Conservation (phyloP, 2,113 vertebrate species). For the Cebidichthys violaceus region DNA sequence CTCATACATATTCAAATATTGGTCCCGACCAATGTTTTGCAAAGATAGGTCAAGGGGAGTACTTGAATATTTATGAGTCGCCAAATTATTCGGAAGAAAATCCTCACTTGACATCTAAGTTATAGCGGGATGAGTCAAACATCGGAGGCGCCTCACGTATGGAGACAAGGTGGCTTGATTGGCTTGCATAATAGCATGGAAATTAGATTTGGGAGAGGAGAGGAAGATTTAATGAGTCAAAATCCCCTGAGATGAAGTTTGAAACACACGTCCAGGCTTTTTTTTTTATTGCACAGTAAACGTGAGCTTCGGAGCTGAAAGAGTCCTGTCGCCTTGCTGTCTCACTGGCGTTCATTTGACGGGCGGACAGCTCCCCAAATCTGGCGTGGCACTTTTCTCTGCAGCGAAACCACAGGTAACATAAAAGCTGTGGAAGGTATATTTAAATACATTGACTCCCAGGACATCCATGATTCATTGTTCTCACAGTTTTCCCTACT, state of each 20-base stretch:
- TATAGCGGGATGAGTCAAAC: slow-evolving; percentile 41
- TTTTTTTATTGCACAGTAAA: slow-evolving; percentile 46
- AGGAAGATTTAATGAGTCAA: slow-evolving; percentile 36
- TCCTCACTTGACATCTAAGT: slow-evolving; percentile 47
- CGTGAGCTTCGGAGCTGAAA: slow-evolving; percentile 26
- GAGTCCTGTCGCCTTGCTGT: background rate
- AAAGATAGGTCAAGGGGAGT: slow-evolving; percentile 65
- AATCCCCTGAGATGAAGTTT: slow-evolving; percentile 35
- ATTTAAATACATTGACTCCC: slow-evolving; percentile 39
- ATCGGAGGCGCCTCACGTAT: background rate
- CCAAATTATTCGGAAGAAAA: slow-evolving; percentile 41
- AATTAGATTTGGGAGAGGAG: slow-evolving; percentile 46
- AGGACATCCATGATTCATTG: background rate
- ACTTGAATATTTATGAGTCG: slow-evolving; percentile 66
- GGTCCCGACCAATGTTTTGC: slow-evolving; percentile 51
- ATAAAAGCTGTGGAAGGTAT: slow-evolving; percentile 21
- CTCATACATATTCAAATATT: slow-evolving; percentile 66
- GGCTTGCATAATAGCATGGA: slow-evolving; percentile 42
- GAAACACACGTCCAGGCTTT: slow-evolving; percentile 9
- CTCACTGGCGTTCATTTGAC: slow-evolving; percentile 18
- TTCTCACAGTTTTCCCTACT: slow-evolving; percentile 4
- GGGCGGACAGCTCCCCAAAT: slow-evolving; percentile 1
- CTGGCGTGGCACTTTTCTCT: slow-evolving; percentile 4
- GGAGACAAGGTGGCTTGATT: slow-evolving; percentile 42
- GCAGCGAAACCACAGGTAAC: slow-evolving; percentile 18